Conservation (phyloP, 92 coral and sea anemone genomes). For the Diadumene lineata region DNA sequence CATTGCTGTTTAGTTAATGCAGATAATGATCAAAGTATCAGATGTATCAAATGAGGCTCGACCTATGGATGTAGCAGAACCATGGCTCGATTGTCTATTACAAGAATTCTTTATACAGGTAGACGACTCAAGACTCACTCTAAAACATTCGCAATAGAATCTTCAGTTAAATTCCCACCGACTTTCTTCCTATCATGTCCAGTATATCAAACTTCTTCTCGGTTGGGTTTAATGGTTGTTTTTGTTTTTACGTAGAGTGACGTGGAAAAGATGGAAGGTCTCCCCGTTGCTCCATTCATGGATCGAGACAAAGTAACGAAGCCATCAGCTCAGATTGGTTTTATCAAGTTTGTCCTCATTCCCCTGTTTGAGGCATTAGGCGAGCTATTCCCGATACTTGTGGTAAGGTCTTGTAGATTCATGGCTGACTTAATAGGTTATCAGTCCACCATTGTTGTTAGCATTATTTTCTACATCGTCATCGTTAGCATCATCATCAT, state of each 20-base stretch:
- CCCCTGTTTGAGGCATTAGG: conserved; percentile 82
- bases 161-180: not conserved
- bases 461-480: no score
- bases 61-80: conserved; percentile 91
- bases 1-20: conserved; percentile 62
- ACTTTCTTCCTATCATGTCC: no score
- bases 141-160: not conserved
- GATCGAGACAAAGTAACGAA: conserved; percentile 93
- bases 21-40: conserved; percentile 87
- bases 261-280: conserved; percentile 80
- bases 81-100: conserved; percentile 81
- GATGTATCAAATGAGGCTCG: conserved; percentile 91
- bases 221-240: no score
- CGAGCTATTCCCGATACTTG: conserved; percentile 74
- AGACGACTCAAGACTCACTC: no score
- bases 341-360: conserved; percentile 74
- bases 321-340: conserved; percentile 89
- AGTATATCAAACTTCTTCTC: no score
- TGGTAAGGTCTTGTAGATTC: conserved; percentile 33
- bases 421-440: no score
- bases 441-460: no score
- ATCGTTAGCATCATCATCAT: no score
- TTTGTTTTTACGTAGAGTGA: no score
- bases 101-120: conserved; percentile 90
- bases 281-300: conserved; percentile 92